Percentiles rank a stretch among this genome's conserved stretches.
These are phyloP conservation scores for Etheostoma nigrum DNA, from an alignment of 2,797 vertebrate species.

Conservation along the genomic window DNA sequence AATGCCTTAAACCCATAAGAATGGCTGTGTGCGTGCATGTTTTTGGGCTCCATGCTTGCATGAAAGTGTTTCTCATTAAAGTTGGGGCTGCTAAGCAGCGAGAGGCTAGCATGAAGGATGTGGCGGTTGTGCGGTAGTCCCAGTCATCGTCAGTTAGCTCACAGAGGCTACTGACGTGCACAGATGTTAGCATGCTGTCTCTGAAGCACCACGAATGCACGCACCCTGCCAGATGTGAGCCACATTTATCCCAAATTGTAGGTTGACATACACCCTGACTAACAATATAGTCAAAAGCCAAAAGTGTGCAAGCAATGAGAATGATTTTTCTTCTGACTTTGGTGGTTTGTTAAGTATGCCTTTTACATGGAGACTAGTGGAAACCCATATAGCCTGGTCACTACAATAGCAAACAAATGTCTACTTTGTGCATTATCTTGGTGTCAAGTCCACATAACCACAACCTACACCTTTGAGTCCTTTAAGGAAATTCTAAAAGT, in stretches of 20 bases:
- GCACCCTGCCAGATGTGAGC: conserved; percentile 42
- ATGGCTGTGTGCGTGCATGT: conserved; percentile 27
- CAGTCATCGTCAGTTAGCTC: conserved; percentile 59
- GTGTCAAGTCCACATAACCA: conserved; percentile 26
- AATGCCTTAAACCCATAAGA: conserved; percentile 36
- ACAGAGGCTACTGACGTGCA: conserved; percentile 47
- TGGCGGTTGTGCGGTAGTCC: conserved; percentile 54
- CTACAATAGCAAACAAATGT: conserved; percentile 25
- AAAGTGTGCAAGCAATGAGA: conserved; percentile 22
- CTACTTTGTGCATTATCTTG: conserved; percentile 39
- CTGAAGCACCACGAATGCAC: conserved; percentile 49
- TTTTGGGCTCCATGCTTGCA: conserved; percentile 26
- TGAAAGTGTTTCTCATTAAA: conserved; percentile 61
- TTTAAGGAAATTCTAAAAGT: conserved; percentile 29
- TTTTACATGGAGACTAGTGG: conserved; percentile 39
- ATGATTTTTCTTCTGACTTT: conserved; percentile 24
- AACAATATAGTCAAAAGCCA: conserved; percentile 28
- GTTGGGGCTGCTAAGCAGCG: conserved; percentile 38
- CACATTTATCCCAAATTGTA: conserved; percentile 51
- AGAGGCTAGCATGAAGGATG: conserved; percentile 52
- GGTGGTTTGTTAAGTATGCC: conserved; percentile 31
- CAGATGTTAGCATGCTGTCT: conserved; percentile 63
- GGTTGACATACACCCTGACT: conserved; percentile 14
- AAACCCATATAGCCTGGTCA: conserved; percentile 35
- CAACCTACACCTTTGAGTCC: conserved; percentile 21